phyloP scores from a whole-genome alignment of 1,140 invertebrate genomes.

The Sycophaga agraensis region DNA sequence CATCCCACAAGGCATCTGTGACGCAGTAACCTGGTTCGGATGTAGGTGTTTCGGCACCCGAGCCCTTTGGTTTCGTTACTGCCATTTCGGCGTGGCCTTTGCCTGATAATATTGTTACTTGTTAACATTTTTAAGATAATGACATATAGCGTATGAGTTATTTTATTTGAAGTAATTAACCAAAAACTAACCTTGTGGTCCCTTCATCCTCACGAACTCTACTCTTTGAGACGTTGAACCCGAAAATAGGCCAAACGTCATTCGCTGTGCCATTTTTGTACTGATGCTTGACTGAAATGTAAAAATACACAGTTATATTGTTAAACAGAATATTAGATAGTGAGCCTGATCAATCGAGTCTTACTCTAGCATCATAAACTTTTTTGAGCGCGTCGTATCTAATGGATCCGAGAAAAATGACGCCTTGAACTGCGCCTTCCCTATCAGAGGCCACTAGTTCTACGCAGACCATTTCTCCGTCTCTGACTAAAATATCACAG shows the following conservation, averaged over 20 bases:
- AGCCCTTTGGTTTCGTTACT: conserved; percentile 86
- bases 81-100: conserved; percentile 99
- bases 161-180: neutral
- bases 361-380: conserved; percentile 94
- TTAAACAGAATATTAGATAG: too few species aligned
- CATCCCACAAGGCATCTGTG: conserved; percentile 79
- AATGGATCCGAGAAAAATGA: conserved; percentile 96
- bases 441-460: conserved; percentile 91
- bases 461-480: conserved; percentile 98
- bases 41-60: conserved; percentile 90
- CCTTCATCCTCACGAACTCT: conserved; percentile 98
- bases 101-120: conserved; percentile 44
- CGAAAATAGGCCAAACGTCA: conserved; percentile 91
- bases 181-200: conserved; percentile 72
- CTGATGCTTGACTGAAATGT: conserved; percentile 83
- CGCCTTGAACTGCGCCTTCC: conserved; percentile 79
- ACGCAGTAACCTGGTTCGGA: conserved; percentile 87
- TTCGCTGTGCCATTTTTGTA: conserved; percentile 92
- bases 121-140: too few species aligned
- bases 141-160: too few species aligned
- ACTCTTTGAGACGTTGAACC: conserved; percentile 78
- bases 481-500: conserved; percentile 91
- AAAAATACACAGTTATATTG: conserved; percentile 18
- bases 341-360: conserved; percentile 31
- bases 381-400: conserved; percentile 95